Percentiles rank a stretch among this genome's conserved stretches.
Evolutionary conservation across 2,888 invertebrate genomes (phyloP).

Genomic region (Spilosoma lubricipeda): DNA sequence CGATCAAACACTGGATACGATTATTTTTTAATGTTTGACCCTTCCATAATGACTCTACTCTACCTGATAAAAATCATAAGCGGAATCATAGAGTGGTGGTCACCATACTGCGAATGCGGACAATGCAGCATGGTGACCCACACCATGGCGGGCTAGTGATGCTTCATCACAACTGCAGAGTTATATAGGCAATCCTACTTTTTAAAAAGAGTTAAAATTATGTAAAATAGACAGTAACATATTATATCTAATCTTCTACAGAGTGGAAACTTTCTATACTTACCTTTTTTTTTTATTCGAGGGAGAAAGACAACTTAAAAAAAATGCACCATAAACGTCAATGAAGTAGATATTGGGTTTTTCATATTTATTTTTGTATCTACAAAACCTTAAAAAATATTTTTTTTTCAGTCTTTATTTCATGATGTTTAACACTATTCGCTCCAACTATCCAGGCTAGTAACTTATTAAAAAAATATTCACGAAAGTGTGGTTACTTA

Average conservation of each 20-base stretch:
- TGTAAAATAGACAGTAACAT: background rate
- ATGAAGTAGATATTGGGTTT: background rate
- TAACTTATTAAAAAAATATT: background rate
- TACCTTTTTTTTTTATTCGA: background rate
- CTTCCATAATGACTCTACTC: too few species aligned
- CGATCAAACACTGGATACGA: background rate
- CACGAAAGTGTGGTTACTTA: background rate
- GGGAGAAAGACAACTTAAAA: background rate
- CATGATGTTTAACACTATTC: slow-evolving; percentile 9
- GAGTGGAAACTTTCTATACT: background rate
- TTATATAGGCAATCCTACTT: background rate
- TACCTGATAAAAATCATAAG: too few species aligned
- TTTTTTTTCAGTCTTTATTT: slow-evolving; percentile 14
- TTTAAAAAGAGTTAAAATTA: background rate
- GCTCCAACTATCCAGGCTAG: background rate
- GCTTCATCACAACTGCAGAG: too few species aligned
- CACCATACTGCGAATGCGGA: too few species aligned
- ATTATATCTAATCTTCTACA: background rate
- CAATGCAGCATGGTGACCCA: too few species aligned
- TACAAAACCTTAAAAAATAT: background rate
- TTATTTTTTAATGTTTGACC: too few species aligned
- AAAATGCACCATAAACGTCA: background rate
- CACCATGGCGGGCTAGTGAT: too few species aligned
- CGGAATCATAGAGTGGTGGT: too few species aligned
- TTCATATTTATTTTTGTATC: background rate